Percentiles rank a stretch among this genome's conserved stretches.
These are phyloP conservation scores for Haliaeetus leucogaster DNA, from an alignment of 2,113 vertebrate genomes.

Conservation along the genomic window DNA sequence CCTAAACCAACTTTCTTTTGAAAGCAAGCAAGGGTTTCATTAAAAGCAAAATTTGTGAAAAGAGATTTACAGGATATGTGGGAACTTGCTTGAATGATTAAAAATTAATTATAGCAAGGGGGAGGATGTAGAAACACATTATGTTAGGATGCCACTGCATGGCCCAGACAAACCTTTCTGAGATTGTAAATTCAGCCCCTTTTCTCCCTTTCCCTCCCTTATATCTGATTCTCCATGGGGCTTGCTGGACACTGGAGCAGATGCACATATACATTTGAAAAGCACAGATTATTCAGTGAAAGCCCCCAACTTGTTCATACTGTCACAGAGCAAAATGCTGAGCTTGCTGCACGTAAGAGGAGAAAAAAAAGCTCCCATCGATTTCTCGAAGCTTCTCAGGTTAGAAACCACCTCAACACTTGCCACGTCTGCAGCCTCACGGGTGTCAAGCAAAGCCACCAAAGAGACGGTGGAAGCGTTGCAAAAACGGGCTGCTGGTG, in stretches of 20 bases:
- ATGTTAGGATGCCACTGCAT: not conserved
- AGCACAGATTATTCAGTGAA: not conserved
- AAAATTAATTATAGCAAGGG: conserved; percentile 54
- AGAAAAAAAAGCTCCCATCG: not conserved
- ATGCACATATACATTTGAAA: not conserved
- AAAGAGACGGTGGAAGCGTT: not conserved
- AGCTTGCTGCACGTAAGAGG: not conserved
- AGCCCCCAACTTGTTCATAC: not conserved
- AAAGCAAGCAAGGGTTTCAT: conserved; percentile 46
- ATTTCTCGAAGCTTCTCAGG: not conserved
- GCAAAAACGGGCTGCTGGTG: not conserved
- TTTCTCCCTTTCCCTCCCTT: not conserved
- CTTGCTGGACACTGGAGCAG: not conserved
- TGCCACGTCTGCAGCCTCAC: not conserved
- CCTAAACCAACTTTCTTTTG: conserved; percentile 62
- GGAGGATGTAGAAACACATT: conserved; percentile 10
- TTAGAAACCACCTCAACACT: not conserved
- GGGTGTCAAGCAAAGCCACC: not conserved
- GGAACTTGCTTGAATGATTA: conserved; percentile 58
- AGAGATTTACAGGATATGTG: conserved; percentile 55
- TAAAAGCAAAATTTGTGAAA: conserved; percentile 55
- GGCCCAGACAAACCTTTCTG: not conserved
- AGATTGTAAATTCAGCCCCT: not conserved
- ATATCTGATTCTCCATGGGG: not conserved
- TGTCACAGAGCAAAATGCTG: not conserved